These are phyloP conservation scores for Aurelia aurita DNA, from an alignment of 30 jellyfish, hydroid and myxozoan species.

Conservation along the genomic window DNA sequence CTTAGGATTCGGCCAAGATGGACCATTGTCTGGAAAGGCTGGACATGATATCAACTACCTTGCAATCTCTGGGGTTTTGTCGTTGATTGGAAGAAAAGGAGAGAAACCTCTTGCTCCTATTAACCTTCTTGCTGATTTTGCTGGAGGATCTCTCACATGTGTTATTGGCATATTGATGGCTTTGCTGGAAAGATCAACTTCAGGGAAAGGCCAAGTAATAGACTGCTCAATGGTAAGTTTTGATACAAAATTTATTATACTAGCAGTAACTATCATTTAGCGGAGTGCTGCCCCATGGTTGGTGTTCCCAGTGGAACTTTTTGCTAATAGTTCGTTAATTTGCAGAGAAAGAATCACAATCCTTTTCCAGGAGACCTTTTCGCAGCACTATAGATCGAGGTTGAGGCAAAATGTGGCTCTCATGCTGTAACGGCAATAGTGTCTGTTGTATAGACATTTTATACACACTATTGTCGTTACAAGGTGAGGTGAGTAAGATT, in stretches of 20 bases:
- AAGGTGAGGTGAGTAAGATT: no score
- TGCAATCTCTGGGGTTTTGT: constrained; percentile 91
- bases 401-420: no score
- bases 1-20: constrained; percentile 85
- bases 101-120: constrained; percentile 91
- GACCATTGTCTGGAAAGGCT: constrained; percentile 82
- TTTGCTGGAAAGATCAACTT: constrained; percentile 78
- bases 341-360: no score
- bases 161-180: constrained; percentile 92
- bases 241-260: neutral
- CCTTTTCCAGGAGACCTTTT: no score
- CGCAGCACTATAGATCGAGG: no score
- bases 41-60: constrained; percentile 97
- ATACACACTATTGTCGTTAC: no score
- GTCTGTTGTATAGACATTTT: no score
- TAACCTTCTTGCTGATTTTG: constrained; percentile 96
- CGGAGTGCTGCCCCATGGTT: no score
- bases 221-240: constrained; percentile 92
- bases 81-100: constrained; percentile 86
- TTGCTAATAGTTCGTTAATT: no score
- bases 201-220: constrained; percentile 96
- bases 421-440: no score
- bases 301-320: no score
- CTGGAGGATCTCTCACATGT: constrained; percentile 92
- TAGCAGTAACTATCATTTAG: no score